Percentiles rank a stretch among this genome's conserved stretches.
Evolutionary conservation across 2,797 vertebrate genomes (phyloP).

Genomic region (Sebastes melanostomus): DNA sequence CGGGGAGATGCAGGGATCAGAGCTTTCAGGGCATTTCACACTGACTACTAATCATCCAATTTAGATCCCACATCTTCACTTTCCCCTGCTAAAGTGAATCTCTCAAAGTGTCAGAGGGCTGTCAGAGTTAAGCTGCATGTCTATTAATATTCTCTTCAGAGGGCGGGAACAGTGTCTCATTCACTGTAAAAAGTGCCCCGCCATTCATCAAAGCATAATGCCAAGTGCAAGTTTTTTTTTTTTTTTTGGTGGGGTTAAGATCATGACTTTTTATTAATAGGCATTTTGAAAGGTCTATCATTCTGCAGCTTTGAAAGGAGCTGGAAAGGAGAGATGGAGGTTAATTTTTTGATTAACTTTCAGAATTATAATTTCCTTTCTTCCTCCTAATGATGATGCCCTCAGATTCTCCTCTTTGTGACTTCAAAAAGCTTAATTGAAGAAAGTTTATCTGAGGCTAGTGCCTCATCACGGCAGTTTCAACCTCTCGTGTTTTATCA

Average conservation of each 20-base stretch:
- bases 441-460: conserved; percentile 8
- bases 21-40: conserved; percentile 57
- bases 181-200: conserved; percentile 32
- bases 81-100: conserved; percentile 67
- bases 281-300: conserved; percentile 57
- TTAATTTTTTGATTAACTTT: conserved; percentile 54
- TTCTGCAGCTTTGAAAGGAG: conserved; percentile 32
- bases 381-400: conserved; percentile 34
- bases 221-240: conserved; percentile 40
- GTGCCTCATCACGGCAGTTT: background rate
- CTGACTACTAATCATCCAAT: conserved; percentile 74
- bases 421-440: conserved; percentile 21
- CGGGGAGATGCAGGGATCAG: conserved; percentile 34
- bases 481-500: background rate
- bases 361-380: conserved; percentile 32
- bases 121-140: conserved; percentile 72
- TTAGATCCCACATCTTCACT: conserved; percentile 72
- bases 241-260: conserved; percentile 30
- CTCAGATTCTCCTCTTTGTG: conserved; percentile 21
- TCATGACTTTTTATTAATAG: conserved; percentile 62
- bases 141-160: conserved; percentile 77
- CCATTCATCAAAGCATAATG: conserved; percentile 67
- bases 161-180: conserved; percentile 52
- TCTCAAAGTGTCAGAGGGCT: conserved; percentile 69
- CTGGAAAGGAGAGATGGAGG: conserved; percentile 50